phyloP scores from a whole-genome alignment of 64 coral and sea anemone genomes.

The Pocillopora verrucosa region DNA sequence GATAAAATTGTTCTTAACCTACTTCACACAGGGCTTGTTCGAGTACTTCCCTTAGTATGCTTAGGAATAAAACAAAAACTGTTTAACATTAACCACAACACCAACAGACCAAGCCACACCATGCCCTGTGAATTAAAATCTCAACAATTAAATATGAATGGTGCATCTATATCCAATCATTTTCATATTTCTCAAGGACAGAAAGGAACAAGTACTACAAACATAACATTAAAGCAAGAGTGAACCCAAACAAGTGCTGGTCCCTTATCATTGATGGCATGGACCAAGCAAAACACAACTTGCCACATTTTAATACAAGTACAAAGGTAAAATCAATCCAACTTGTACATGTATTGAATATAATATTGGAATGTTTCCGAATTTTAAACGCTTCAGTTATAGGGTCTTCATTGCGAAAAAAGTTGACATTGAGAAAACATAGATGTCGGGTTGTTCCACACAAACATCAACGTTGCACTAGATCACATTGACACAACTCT shows the following conservation, averaged over 20 bases:
- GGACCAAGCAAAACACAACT: neutral
- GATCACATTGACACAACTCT: neutral
- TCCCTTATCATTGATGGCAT: neutral
- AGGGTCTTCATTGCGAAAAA: too few species aligned
- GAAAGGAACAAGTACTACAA: constrained; percentile 9
- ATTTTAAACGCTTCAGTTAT: too few species aligned
- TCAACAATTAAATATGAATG: neutral
- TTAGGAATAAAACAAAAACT: too few species aligned
- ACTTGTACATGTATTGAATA: too few species aligned
- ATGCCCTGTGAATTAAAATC: neutral
- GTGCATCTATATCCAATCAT: too few species aligned
- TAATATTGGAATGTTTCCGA: neutral
- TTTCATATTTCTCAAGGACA: neutral
- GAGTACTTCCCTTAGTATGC: too few species aligned
- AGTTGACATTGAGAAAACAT: too few species aligned
- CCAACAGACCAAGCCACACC: neutral
- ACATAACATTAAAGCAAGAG: neutral
- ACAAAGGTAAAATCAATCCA: neutral
- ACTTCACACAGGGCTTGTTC: too few species aligned
- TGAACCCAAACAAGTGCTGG: neutral
- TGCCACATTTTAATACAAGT: neutral
- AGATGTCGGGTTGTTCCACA: too few species aligned
- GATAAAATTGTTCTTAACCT: too few species aligned
- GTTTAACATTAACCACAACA: too few species aligned
- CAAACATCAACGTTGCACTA: too few species aligned